phyloP scores from a whole-genome alignment of 2,113 vertebrate species.

The Tauraco erythrolophus region DNA sequence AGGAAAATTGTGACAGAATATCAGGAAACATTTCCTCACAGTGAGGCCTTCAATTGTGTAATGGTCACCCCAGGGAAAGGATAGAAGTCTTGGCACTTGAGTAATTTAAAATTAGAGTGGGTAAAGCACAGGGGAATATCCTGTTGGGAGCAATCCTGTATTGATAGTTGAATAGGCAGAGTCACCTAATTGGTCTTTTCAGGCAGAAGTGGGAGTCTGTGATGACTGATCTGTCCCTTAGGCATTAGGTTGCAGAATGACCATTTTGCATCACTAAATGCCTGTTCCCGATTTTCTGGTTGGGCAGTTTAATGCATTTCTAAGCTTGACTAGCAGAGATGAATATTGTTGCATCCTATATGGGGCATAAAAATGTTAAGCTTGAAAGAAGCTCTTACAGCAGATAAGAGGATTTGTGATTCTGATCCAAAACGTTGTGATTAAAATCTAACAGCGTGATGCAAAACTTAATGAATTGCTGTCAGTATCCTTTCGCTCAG shows the following conservation, averaged over 20 bases:
- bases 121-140: conserved; percentile 66
- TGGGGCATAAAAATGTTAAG: conserved; percentile 56
- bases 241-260: conserved; percentile 64
- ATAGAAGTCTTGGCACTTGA: conserved; percentile 68
- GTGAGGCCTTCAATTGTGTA: conserved; percentile 45
- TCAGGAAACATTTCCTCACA: conserved; percentile 55
- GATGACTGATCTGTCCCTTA: conserved; percentile 67
- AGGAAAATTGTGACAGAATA: conserved; percentile 45
- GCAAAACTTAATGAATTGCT: conserved; percentile 23
- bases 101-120: conserved; percentile 72
- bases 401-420: conserved; percentile 62
- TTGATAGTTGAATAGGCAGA: conserved; percentile 66
- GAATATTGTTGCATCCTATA: conserved; percentile 63
- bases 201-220: conserved; percentile 63
- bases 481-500: conserved; percentile 12
- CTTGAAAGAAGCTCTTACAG: conserved; percentile 28
- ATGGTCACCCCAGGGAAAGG: conserved; percentile 58
- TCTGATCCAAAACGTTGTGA: conserved; percentile 48
- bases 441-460: conserved; percentile 62
- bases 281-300: conserved; percentile 69
- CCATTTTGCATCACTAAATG: conserved; percentile 73
- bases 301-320: conserved; percentile 71
- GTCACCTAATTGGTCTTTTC: conserved; percentile 69
- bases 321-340: conserved; percentile 61
- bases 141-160: conserved; percentile 68